Percentiles rank a stretch among this genome's conserved stretches.
phyloP scores from a whole-genome alignment of 2,113 vertebrate genomes.

The Agelaius tricolor region DNA sequence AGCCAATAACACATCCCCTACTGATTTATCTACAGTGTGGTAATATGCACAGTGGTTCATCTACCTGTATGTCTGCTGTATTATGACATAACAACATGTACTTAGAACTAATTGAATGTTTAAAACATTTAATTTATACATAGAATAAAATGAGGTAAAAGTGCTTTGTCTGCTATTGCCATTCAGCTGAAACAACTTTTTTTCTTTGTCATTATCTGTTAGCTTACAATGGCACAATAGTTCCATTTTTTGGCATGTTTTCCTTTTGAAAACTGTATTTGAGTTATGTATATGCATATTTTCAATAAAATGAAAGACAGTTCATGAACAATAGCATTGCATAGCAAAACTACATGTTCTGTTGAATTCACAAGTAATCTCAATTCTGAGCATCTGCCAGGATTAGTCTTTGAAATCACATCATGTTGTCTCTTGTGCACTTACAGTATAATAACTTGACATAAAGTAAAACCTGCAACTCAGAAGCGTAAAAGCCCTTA shows the following conservation, averaged over 20 bases:
- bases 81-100: neutral
- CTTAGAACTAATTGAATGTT: neutral
- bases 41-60: neutral
- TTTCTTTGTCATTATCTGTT: neutral
- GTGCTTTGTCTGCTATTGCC: neutral
- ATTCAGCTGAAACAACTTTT: neutral
- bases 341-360: neutral
- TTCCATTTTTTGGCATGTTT: neutral
- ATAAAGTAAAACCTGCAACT: constrained; percentile 50
- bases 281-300: neutral
- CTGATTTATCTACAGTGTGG: neutral
- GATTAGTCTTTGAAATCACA: constrained; percentile 32
- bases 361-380: constrained; percentile 27
- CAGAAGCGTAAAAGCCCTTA: constrained; percentile 21
- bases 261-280: neutral
- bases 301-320: neutral
- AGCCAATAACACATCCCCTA: neutral
- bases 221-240: neutral
- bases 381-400: constrained; percentile 25
- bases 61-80: neutral
- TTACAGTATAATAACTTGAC: constrained; percentile 44
- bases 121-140: neutral
- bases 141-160: neutral
- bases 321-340: neutral
- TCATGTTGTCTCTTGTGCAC: constrained; percentile 4